Base-by-base conservation (phyloP, 64 coral and sea anemone species). In the Dendronephthya gigantea region DNA sequence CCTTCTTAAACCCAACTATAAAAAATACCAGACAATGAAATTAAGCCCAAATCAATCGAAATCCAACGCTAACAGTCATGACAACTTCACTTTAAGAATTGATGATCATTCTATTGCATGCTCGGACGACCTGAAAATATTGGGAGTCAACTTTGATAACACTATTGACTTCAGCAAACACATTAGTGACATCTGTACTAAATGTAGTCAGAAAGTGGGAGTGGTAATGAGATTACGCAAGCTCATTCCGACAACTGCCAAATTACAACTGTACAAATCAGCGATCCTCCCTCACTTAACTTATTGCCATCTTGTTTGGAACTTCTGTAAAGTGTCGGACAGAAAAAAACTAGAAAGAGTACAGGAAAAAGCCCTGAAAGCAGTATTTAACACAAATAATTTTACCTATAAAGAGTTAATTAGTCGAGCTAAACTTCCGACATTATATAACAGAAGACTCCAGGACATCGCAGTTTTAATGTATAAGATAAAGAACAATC, bases 161-260 rank as follows among this genome's bases (percentile, higher is more conserved):
- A 56, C 13, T 14, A 56, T 56, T 56, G 51, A 56, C 22, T 56
- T 56, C 51, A 56, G 51, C 12, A 56, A 56, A 19, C 51, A 56
- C 51, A 56, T 56, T 56, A 75, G 35, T 75, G 69, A 75, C 6
- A 27, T 75, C 35, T 75, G 69, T 75, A 75, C 28, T 35, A 75
- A 75, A 38, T 31, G 29, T 75, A 84, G 90, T 88, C 70, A 68
- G 82, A 55, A 62, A 86, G 47, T 86, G 8, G 70, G 72, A 52
- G 84, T 86, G 68, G 43, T 90, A 85, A 86, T 55, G 74, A 81
- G 84, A 35, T 39, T 90, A 48, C 85, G 47, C 34, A 91, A 91
- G 37, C 35, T 91, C 43, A 86, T 91, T 38, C 90, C 90, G 10
- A 86, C 58, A 68, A 33, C 38, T 68, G 88, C 87, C 31, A 92